These are phyloP conservation scores for Eupithecia inturbata DNA, from an alignment of 2,888 invertebrate genomes.

Conservation along the genomic window DNA sequence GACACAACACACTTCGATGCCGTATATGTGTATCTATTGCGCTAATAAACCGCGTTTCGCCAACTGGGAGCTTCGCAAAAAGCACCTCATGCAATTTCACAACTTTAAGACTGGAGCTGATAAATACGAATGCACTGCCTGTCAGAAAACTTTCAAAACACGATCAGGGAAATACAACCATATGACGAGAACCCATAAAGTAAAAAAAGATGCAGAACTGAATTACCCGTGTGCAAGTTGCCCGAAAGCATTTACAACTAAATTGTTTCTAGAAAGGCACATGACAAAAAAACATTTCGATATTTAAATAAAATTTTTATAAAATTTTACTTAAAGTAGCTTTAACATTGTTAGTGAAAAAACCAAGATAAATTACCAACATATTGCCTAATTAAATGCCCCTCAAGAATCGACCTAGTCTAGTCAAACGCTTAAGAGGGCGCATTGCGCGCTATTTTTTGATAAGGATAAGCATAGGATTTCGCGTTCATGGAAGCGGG, in stretches of 20 bases:
- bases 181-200: conserved; percentile 74
- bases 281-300: conserved; percentile 82
- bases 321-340: neutral
- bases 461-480: no score
- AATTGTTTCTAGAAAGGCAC: conserved; percentile 82
- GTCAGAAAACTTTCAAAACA: conserved; percentile 76
- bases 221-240: conserved; percentile 80
- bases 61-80: conserved; percentile 75
- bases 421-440: no score
- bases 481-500: no score
- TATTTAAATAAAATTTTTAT: conserved; percentile 44
- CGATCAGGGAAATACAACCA: conserved; percentile 79
- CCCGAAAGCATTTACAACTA: conserved; percentile 80
- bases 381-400: neutral
- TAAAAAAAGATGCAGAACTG: conserved; percentile 74
- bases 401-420: neutral
- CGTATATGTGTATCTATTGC: conserved; percentile 76
- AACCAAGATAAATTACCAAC: neutral
- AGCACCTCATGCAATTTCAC: conserved; percentile 75
- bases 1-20: conserved; percentile 73
- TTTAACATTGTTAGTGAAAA: neutral
- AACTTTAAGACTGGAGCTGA: conserved; percentile 74
- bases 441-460: no score
- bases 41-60: conserved; percentile 76
- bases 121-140: conserved; percentile 73